Conservation (phyloP, 2,113 vertebrate species). For the Oryzias celebensis region DNA sequence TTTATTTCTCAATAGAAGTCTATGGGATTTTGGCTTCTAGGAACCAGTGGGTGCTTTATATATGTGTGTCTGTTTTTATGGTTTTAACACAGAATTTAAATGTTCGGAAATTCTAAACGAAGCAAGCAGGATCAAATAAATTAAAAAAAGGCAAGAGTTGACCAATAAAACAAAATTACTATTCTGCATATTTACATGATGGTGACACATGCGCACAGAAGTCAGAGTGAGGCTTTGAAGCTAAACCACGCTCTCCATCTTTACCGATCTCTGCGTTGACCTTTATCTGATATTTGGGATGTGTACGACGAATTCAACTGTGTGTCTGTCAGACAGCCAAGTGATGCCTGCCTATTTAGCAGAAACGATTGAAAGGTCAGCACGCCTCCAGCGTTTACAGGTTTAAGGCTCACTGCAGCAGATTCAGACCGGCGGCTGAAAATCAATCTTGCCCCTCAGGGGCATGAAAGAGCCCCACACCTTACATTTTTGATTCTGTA, state of each 20-base stretch:
- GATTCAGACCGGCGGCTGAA: constrained; percentile 52
- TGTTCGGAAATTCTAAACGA: too few relatives aligned
- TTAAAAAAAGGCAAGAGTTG: too few relatives aligned
- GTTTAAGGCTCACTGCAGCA: constrained; percentile 44
- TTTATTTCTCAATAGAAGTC: too few relatives aligned
- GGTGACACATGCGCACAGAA: not conserved
- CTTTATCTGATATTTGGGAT: constrained; percentile 63
- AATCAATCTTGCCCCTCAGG: constrained; percentile 67
- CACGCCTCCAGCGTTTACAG: constrained; percentile 33
- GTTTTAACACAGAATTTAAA: too few relatives aligned
- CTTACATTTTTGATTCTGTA: constrained; percentile 16
- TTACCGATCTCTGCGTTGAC: constrained; percentile 33
- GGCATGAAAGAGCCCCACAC: constrained; percentile 15
- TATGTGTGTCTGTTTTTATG: too few relatives aligned
- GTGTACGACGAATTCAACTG: constrained; percentile 40
- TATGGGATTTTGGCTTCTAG: too few relatives aligned
- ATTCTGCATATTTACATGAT: not conserved
- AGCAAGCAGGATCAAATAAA: too few relatives aligned
- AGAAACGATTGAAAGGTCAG: constrained; percentile 64
- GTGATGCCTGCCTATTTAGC: constrained; percentile 62
- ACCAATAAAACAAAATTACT: not conserved
- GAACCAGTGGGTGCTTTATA: too few relatives aligned
- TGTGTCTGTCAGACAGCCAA: constrained; percentile 39
- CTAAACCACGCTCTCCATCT: constrained; percentile 21
- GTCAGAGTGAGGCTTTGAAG: constrained; percentile 9